Evolutionary conservation across 2,888 invertebrate genomes (phyloP), one percentile per base, ranked within the genome.

Genomic region (Deroplatys truncata): DNA sequence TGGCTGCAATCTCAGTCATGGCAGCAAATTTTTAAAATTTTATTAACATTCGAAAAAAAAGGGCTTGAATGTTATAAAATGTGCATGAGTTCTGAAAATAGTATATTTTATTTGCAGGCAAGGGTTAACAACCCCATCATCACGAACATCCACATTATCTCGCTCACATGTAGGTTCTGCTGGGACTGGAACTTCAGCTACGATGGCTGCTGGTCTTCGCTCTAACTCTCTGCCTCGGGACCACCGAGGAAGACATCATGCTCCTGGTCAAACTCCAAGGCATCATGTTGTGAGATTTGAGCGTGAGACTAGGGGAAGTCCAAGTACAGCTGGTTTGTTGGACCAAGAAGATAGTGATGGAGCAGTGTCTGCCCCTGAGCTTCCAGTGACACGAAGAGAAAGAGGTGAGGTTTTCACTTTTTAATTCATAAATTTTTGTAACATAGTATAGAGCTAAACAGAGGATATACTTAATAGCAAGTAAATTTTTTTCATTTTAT

Each of bases 281-380:
- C 91, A 91, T n/a, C 92, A 92, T 89, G 91, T 92, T 91, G 93
- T 92, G 88, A 92, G 92, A 89, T 93, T 92, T 92, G 93, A 92
- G 91, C 92, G 92, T 91, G 94, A 93, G 91, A 92, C 92, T 7
- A 56, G 91, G 16, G 90, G 90, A 82, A 72, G 49, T 35, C 31
- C 31, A 28, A 28, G 89, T 49, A 89, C 91, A 90, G 88, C 91
- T 90, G 90, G 92, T 90, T 93, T 96, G 84, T 93, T 94, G 28
- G 96, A 96, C 91, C 96, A 96, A 93, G 97, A 97, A 92, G 97
- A 97, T 93, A 96, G 96, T 92, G 97, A 97, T 93, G 97, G 97
- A 88, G 96, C 97, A 90, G 95, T 97, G 90, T 97, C 97, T 87
- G 97, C 97, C 29, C 97, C 97, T 28, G 97, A 97, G 94, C 95